Base-by-base conservation (phyloP, 2,797 vertebrate genomes). In the Hemitrygon akajei region DNA sequence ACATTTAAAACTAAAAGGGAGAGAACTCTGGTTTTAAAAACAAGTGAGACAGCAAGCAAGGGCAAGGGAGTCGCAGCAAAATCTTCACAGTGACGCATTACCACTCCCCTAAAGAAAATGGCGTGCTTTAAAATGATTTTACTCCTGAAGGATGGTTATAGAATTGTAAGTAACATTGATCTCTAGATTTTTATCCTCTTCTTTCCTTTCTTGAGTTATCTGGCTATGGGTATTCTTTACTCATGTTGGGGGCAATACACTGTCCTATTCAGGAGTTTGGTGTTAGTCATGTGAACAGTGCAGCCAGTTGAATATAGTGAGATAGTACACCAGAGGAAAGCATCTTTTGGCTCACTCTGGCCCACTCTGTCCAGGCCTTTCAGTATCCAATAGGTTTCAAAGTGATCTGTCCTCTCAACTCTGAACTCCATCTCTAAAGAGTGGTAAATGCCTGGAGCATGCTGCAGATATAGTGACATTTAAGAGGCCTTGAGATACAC, bases 1-100 rank as follows among this genome's bases (percentile, higher is more conserved):
- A 89, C 94, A 95, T 95, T 94, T 95, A 76, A 22, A 75, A 94
- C 94, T 79, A 94, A 87, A 77, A 1, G 91, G 94, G 87, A 0
- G 0, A 93, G 93, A 93, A 94, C 71, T 76, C 22, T 56, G 14
- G 89, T 40, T 73, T 92, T 40, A 71, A 91, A 73, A 73, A 47
- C 34, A 40, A 71, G 91, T 7, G 40, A 56, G 37, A 30, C 34
- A 92, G 69, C n/a, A 37, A 91, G 89, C 10, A 22, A 76, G 91
- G 73, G 34, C 47, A 58, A n/a, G 40, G 10, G 37, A 75, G 25
- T 56, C 37, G 1, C 22, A 11, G 69, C 69, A 92, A 92, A 92
- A 27, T 56, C 89, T 56, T 73, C 37, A 71, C 40, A 92, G 9
- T 25, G n/a, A 27, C 63, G 25, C 63, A 27, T 5, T 27, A 34